phyloP scores from a whole-genome alignment of 2,888 invertebrate species.

The Epistrophe eligans region DNA sequence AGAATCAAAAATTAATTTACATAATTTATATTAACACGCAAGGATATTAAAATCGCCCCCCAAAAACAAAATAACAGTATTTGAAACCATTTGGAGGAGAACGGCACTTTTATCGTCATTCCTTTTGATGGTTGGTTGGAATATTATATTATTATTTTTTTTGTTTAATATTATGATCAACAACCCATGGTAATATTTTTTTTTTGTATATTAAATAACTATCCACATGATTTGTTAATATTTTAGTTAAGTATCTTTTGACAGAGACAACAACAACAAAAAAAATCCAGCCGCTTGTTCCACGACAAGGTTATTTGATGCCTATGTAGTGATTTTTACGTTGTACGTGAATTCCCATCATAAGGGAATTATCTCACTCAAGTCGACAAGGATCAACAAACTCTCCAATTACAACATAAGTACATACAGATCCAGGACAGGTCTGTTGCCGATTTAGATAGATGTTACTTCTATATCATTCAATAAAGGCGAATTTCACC shows the following conservation, averaged over 20 bases:
- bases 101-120: conserved; percentile 22
- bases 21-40: conserved; percentile 43
- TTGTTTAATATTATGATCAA: not conserved
- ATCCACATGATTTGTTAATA: conserved; percentile 31
- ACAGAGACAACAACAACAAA: not conserved
- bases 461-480: conserved; percentile 11
- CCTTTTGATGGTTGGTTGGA: not conserved
- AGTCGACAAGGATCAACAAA: conserved; percentile 57
- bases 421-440: conserved; percentile 39
- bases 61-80: conserved; percentile 12
- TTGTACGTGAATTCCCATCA: not conserved
- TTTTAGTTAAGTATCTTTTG: conserved; percentile 9
- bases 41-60: conserved; percentile 20
- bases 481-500: conserved; percentile 11
- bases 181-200: not conserved
- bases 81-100: not conserved
- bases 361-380: conserved; percentile 11
- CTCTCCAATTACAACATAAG: conserved; percentile 44
- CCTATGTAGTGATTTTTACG: not conserved
- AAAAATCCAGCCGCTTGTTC: not conserved
- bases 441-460: conserved; percentile 37
- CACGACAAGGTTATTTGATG: conserved; percentile 31
- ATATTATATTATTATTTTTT: not conserved
- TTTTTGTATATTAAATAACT: conserved; percentile 19
- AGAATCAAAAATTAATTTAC: conserved; percentile 36